These are phyloP conservation scores for Melanotaenia trifasciata DNA, from an alignment of 2,797 vertebrate genomes.

Conservation along the genomic window DNA sequence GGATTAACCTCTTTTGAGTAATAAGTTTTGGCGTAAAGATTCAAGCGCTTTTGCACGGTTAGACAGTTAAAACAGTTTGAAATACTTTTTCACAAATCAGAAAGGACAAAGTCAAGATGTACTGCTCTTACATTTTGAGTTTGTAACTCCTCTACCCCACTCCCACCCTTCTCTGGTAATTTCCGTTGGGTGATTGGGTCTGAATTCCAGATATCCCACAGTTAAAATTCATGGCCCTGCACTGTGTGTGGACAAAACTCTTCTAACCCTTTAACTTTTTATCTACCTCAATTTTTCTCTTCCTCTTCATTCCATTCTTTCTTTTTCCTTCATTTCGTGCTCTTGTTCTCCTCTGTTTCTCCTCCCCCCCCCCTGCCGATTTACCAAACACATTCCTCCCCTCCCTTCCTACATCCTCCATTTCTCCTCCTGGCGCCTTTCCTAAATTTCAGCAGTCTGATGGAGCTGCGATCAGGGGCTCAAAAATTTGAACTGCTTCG, in stretches of 20 bases:
- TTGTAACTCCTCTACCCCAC: background rate
- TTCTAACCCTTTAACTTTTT: constrained; percentile 12
- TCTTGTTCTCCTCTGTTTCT: background rate
- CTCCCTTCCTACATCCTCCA: constrained; percentile 30
- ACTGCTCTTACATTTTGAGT: constrained; percentile 49
- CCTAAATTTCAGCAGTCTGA: constrained; percentile 28
- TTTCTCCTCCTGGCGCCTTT: constrained; percentile 26
- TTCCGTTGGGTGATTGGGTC: constrained; percentile 62
- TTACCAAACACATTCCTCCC: constrained; percentile 43
- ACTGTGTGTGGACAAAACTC: constrained; percentile 29
- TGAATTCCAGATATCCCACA: constrained; percentile 72
- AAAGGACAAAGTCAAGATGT: constrained; percentile 38
- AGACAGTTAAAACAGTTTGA: background rate
- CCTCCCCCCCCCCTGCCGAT: constrained; percentile 16
- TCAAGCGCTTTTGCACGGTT: background rate
- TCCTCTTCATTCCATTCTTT: constrained; percentile 16
- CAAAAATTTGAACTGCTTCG: background rate
- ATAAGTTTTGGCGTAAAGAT: background rate
- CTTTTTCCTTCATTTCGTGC: constrained; percentile 41
- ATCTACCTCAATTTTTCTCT: background rate
- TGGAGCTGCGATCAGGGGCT: background rate
- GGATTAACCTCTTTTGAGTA: background rate
- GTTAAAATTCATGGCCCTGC: constrained; percentile 59
- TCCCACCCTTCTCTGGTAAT: constrained; percentile 51
- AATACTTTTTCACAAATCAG: constrained; percentile 1